Evolutionary conservation across 2,888 invertebrate genomes (phyloP), one percentile per base, ranked within the genome.

Genomic region (Aspidapion aeneum): DNA sequence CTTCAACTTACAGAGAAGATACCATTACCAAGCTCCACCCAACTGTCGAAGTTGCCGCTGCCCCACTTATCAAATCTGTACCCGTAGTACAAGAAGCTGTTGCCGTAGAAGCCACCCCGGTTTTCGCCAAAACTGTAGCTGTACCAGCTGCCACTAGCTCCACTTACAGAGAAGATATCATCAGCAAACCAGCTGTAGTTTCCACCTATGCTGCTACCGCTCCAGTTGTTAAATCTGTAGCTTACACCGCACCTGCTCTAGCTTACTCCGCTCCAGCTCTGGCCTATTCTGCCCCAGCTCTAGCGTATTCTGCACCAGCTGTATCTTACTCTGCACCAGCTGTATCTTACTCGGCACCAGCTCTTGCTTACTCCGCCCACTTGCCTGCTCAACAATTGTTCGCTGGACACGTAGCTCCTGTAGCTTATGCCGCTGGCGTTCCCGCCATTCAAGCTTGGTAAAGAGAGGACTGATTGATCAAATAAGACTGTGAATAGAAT

Each of bases 171-270:
- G 66, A 68, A 60, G 69, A 67, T 21, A 35, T 66, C 21, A 63
- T 67, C 51, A 63, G 63, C 60, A 63, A 67, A 69, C 73, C 76
- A 61, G 79, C 78, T 69, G 82, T 81, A 71, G 80, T 82, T 20
- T 74, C 80, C 66, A 67, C 66, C 50, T 67, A 69, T 52, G 63
- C 63, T 22, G 5, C 3, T 12, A 12, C 35, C 12, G 64, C 68
- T 62, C 65, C 64, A 2, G 74, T 52, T 18, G 17, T 52, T 17
- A 17, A 52, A 52, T 18, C 17, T 17, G 57, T 76, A 66, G 71
- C 75, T 51, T 21, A 49, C 12, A 54, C 59, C 52, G 64, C 55
- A 17, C 51, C 21, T 1, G 18, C 63, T 63, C 57, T 62, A 60
- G 60, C 55, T 21, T 55, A 61, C 58, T 54, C 63, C 20, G 68